Percentiles rank a stretch among this genome's conserved stretches.
Evolutionary conservation across 2,113 vertebrate species (phyloP).

Genomic region (Chunga burmeisteri): DNA sequence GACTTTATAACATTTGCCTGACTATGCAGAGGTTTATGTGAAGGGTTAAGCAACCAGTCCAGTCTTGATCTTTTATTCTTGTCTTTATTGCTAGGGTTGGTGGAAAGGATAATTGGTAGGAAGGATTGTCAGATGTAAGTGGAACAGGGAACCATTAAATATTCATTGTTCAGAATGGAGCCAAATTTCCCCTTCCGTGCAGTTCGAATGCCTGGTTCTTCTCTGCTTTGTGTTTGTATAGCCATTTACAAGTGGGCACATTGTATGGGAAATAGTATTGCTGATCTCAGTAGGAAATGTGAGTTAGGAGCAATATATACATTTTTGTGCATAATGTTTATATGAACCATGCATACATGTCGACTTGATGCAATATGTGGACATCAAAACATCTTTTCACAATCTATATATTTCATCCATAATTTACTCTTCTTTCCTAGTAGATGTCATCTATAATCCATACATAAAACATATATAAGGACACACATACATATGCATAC

Average conservation of each 20-base stretch:
- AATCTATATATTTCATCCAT: neutral
- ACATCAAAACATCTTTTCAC: neutral
- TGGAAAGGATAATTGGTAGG: neutral
- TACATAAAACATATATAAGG: neutral
- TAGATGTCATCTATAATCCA: neutral
- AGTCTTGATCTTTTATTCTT: neutral
- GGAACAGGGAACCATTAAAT: neutral
- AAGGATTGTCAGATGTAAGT: neutral
- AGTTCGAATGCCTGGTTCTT: neutral
- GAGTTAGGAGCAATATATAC: neutral
- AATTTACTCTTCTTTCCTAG: neutral
- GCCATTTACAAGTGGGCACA: neutral
- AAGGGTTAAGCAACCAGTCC: neutral
- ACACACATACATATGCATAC: neutral
- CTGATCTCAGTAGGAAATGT: neutral
- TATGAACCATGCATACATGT: neutral
- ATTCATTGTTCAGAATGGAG: neutral
- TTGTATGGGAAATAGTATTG: neutral
- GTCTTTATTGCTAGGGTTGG: neutral
- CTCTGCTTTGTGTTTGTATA: neutral
- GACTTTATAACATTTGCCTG: neutral
- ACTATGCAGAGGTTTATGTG: neutral
- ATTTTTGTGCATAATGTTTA: neutral
- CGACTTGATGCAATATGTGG: neutral
- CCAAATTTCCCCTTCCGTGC: neutral